Conservation (phyloP, 2,797 vertebrate genomes). For the Chrosomus eos region DNA sequence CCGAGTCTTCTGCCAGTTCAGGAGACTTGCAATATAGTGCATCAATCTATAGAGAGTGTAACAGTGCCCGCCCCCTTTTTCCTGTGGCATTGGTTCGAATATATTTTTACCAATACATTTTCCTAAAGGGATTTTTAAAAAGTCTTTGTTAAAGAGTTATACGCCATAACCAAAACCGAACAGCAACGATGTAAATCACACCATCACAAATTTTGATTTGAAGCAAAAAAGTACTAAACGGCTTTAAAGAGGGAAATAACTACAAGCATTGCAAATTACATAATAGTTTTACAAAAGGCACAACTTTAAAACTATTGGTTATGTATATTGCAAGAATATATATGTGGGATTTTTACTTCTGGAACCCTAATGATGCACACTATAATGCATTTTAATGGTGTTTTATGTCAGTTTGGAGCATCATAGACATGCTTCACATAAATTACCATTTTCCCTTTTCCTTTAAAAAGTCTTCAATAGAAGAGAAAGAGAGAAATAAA, state of each 20-base stretch:
- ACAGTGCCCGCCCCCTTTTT: not conserved
- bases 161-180: not conserved
- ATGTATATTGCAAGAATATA: not conserved
- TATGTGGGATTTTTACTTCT: no score
- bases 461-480: not conserved
- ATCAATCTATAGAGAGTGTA: not conserved
- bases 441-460: not conserved
- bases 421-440: not conserved
- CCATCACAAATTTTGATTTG: not conserved
- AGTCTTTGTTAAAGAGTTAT: not conserved
- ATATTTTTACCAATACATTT: not conserved
- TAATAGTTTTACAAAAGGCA: not conserved
- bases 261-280: not conserved
- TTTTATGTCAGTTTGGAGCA: not conserved
- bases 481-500: conserved; percentile 12
- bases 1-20: no score
- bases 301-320: no score
- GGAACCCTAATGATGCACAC: no score
- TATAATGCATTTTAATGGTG: not conserved
- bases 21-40: not conserved
- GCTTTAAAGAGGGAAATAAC: not conserved
- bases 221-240: not conserved
- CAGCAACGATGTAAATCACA: not conserved
- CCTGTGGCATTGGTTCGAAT: not conserved
- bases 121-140: not conserved